Base-by-base conservation (phyloP, 1,140 invertebrate genomes). In the Philopotamus ludificatus region DNA sequence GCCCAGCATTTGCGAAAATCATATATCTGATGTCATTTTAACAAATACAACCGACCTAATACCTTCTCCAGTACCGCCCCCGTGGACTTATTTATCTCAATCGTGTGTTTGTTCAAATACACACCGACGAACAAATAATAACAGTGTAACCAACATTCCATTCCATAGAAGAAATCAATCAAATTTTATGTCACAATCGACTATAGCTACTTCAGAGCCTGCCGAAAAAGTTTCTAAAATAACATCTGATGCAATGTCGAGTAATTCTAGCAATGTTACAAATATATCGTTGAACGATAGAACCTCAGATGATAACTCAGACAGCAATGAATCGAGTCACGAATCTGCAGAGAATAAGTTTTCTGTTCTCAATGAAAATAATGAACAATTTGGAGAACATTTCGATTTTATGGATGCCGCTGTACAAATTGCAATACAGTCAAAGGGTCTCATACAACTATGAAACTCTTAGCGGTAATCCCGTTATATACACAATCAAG, bases 361-460 rank as follows among this genome's bases (percentile, higher is more conserved):
- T 66, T 25, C 51, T 21, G 25, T 58, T 42, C 26, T 28, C 21
- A 41, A 47, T 23, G 23, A 16, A 7, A 62, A 47, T 49, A 39
- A 63, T 41, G 57, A 67, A 34, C 62, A 58, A 45, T 67, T 62
- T 51, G 58, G 59, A 51, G 78, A 79, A 72, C 76, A 81, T 71
- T 78, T 73, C 73, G 84, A 87, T 70, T 86, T 88, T 71, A 70
- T 88, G 54, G 85, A 87, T 76, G 78, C 84, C 28, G 87, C 87
- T 53, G 85, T 89, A 8, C 81, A 83, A 22, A 86, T 85, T 68
- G 87, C 87, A 12, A 88, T 89, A 60, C 85, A 87, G 73, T 87
- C 86, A 70, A 88, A 88, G 73, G 87, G 87, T 22, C 74, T 88
- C 3, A 86, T 84, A 67, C 82, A 82, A 18, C 74, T 72, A 74